Conservation (phyloP, 2,113 vertebrate genomes). For the Poeciliopsis retropinna region DNA sequence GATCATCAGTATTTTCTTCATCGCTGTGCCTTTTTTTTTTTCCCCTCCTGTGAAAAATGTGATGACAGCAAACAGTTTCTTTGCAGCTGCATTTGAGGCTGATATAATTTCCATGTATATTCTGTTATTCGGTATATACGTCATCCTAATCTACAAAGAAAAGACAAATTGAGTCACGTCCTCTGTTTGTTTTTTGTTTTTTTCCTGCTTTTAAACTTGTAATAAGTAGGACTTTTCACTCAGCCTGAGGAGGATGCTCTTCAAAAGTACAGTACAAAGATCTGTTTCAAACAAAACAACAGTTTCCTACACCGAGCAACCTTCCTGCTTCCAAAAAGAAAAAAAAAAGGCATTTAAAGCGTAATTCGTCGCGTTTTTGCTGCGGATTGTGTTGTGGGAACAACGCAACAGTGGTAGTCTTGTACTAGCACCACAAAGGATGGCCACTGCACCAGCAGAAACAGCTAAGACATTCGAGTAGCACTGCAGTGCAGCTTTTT, state of each 20-base stretch:
- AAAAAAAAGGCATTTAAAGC: slow-evolving; percentile 30
- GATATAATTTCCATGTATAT: slow-evolving; percentile 41
- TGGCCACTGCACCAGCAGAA: slow-evolving; percentile 57
- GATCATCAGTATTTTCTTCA: slow-evolving; percentile 35
- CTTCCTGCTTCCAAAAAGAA: slow-evolving; percentile 23
- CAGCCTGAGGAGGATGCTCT: slow-evolving; percentile 54
- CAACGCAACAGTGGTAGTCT: slow-evolving; percentile 38
- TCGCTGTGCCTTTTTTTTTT: slow-evolving; percentile 20
- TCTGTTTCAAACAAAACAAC: slow-evolving; percentile 56
- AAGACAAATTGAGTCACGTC: slow-evolving; percentile 42
- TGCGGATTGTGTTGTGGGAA: slow-evolving; percentile 34
- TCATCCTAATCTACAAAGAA: slow-evolving; percentile 41
- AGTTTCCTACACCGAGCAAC: slow-evolving; percentile 34
- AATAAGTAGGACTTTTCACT: slow-evolving; percentile 30
- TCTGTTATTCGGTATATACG: slow-evolving; percentile 23
- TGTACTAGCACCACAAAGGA: slow-evolving; percentile 62
- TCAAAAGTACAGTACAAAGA: slow-evolving; percentile 69
- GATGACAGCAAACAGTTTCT: slow-evolving; percentile 41
- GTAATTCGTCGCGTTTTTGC: slow-evolving; percentile 22
- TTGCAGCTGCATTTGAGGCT: slow-evolving; percentile 57
- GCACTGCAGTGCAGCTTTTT: slow-evolving; percentile 54
- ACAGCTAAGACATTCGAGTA: slow-evolving; percentile 64
- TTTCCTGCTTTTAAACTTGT: slow-evolving; percentile 32
- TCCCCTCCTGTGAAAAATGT: slow-evolving; percentile 12
- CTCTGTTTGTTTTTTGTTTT: slow-evolving; percentile 18